Evolutionary conservation across 2,797 vertebrate genomes (phyloP).

Genomic region (Momotus momota): DNA sequence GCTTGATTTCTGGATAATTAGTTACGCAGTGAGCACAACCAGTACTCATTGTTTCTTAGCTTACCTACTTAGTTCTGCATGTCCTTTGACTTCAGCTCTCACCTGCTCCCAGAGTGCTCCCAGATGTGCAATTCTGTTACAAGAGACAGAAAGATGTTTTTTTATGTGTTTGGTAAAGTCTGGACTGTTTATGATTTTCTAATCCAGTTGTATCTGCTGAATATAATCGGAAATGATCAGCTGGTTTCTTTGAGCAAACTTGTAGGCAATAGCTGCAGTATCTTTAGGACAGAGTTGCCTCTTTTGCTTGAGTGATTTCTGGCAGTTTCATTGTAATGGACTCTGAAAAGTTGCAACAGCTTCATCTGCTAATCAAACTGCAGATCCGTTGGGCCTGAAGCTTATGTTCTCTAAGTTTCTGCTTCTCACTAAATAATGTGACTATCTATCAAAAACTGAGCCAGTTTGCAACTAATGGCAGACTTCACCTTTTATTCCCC

Average conservation of each 20-base stretch:
- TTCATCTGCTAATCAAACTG: not conserved
- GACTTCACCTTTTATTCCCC: not conserved
- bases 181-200: not conserved
- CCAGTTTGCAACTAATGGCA: not conserved
- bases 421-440: not conserved
- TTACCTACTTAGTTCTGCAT: not conserved
- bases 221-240: not conserved
- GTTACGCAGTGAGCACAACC: not conserved
- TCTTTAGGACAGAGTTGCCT: not conserved
- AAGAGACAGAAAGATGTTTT: not conserved
- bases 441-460: not conserved
- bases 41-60: not conserved
- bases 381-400: not conserved
- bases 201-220: not conserved
- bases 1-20: not conserved
- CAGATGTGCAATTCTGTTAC: not conserved
- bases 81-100: not conserved
- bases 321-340: not conserved
- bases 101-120: not conserved
- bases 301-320: not conserved
- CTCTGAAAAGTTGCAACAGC: not conserved
- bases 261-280: not conserved
- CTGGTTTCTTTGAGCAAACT: not conserved
- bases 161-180: not conserved
- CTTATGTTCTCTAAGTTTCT: not conserved